phyloP scores from a whole-genome alignment of 2,797 vertebrate species.

The Spondyliosoma cantharus region DNA sequence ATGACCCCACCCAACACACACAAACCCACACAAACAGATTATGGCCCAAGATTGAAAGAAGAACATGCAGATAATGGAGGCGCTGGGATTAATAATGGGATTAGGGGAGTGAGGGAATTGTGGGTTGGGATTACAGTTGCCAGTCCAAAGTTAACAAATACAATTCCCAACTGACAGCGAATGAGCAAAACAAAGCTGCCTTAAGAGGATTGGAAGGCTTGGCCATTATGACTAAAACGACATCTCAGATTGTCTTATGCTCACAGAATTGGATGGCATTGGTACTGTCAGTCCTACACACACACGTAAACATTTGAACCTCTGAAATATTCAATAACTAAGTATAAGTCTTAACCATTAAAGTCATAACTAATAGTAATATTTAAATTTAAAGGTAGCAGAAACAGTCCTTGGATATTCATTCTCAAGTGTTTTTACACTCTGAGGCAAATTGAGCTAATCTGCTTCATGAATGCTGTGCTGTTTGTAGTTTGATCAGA shows the following conservation, averaged over 20 bases:
- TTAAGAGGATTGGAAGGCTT: slow-evolving; percentile 72
- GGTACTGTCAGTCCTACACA: slow-evolving; percentile 17
- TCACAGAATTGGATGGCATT: slow-evolving; percentile 62
- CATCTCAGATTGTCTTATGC: slow-evolving; percentile 57
- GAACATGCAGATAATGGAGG: slow-evolving; percentile 68
- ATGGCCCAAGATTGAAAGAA: slow-evolving; percentile 57
- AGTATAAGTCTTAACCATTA: neutral
- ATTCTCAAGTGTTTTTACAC: neutral
- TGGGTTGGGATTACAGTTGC: slow-evolving; percentile 64
- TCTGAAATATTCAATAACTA: neutral
- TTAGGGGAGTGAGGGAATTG: slow-evolving; percentile 45
- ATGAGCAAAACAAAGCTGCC: slow-evolving; percentile 76
- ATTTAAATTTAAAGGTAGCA: neutral
- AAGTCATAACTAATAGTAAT: neutral
- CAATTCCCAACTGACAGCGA: slow-evolving; percentile 68
- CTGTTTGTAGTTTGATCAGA: neutral
- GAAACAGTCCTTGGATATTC: neutral
- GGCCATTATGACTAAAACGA: slow-evolving; percentile 61
- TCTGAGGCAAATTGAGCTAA: neutral
- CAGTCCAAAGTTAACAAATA: slow-evolving; percentile 56
- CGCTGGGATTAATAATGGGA: slow-evolving; percentile 70
- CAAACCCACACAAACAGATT: slow-evolving; percentile 52
- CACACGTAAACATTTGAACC: neutral
- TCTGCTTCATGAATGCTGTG: neutral
- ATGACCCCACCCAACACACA: slow-evolving; percentile 40